These are phyloP conservation scores for Campodea augens DNA, from an alignment of 1,140 invertebrate species.

Conservation along the genomic window DNA sequence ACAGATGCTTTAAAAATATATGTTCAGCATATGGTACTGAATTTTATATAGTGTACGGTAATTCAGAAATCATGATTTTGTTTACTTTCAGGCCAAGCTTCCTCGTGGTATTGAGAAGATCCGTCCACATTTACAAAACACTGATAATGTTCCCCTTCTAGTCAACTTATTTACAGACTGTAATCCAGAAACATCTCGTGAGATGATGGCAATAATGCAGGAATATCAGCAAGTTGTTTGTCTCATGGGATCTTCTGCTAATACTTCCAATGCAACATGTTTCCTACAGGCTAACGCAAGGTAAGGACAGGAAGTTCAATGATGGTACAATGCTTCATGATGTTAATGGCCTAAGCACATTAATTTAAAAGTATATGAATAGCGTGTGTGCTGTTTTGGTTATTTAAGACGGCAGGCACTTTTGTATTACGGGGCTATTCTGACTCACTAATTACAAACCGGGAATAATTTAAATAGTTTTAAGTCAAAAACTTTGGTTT, in stretches of 20 bases:
- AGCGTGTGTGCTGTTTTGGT: too few species aligned
- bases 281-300: conserved; percentile 88
- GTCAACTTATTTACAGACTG: conserved; percentile 96
- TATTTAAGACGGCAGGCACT: too few species aligned
- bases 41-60: too few species aligned
- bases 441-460: too few species aligned
- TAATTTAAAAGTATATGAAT: neutral
- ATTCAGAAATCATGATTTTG: neutral
- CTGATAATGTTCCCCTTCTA: conserved; percentile 90
- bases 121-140: conserved; percentile 77
- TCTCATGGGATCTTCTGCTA: conserved; percentile 68
- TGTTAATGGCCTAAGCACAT: conserved; percentile 6
- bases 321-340: neutral
- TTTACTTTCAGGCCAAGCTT: conserved; percentile 52
- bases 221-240: conserved; percentile 87
- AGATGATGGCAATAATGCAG: conserved; percentile 92
- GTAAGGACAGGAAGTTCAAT: conserved; percentile 26
- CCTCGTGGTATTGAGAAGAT: conserved; percentile 94
- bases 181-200: conserved; percentile 59
- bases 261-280: conserved; percentile 71
- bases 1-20: too few species aligned
- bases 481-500: too few species aligned
- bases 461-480: too few species aligned
- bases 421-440: too few species aligned
- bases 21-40: too few species aligned